Evolutionary conservation across 2,888 invertebrate species (phyloP), one percentile per base, ranked within the genome.

Genomic region (Stenichneumon culpator): DNA sequence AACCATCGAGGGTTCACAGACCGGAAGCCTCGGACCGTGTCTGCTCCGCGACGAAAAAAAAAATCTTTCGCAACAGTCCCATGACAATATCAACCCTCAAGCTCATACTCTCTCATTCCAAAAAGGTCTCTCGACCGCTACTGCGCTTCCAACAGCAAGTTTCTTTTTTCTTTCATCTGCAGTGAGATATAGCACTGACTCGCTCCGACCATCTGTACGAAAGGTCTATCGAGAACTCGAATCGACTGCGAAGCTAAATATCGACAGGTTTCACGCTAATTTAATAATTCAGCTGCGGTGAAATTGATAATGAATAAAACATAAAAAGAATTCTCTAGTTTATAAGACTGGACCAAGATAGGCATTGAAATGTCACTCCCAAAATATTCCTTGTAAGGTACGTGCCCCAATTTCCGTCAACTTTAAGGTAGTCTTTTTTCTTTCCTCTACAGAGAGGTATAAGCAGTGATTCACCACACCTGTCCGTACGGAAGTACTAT

Each of bases 81-180:
- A 69, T 69, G 63, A 74, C 73, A 84, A 86, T 78, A 86, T 78
- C 86, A 75, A 82, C 67, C 79, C 68, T 75, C 68, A 72, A 83
- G 80, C 83, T 79, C 81, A 83, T 74, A 79, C 72, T 83, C 81
- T 78, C 16, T 47, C 69, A 25, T 54, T 65, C 65, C 47, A 25
- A 57, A 44, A 28, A 72, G 36, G 65, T 47, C 16, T 65, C 60
- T 11, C 60, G 19, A 57, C 22, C 54, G 54, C 39, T 36, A 32
- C 77, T 25, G 73, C 57, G 73, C 57, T 83, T 73, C 57, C 28
- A 57, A 19, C 68, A 57, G 78, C 16, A 32, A 63, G 14, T n/a
- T 14, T 60, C 28, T 25, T n/a, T 39, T 28, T 36, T 69, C 25
- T 68, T 68, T 39, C 68, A 19, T 1, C 22, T 32, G 32, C 32